These are phyloP conservation scores for Triplophysa rosa DNA, from an alignment of 2,113 vertebrate species.

Conservation along the genomic window DNA sequence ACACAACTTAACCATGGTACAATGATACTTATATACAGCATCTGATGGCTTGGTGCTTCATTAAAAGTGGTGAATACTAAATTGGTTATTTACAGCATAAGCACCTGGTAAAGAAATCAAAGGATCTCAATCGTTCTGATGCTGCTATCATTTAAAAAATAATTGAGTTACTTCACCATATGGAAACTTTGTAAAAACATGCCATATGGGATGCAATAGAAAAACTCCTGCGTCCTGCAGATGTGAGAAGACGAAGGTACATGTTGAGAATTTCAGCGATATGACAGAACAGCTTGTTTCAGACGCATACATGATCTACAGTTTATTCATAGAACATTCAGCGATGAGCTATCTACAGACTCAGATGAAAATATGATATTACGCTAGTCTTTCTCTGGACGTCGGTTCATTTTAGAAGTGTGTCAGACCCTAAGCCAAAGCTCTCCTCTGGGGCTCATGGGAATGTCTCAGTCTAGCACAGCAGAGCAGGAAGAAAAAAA, in stretches of 20 bases:
- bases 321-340: constrained; percentile 26
- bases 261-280: neutral
- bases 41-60: neutral
- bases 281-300: neutral
- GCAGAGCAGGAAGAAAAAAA: constrained; percentile 38
- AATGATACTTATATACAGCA: neutral
- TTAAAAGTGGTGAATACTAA: neutral
- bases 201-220: constrained; percentile 13
- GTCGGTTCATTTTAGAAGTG: constrained; percentile 41
- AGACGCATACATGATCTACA: neutral
- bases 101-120: neutral
- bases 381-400: constrained; percentile 42
- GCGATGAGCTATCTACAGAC: constrained; percentile 17
- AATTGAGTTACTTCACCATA: constrained; percentile 12
- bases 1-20: neutral
- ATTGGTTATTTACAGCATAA: neutral
- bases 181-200: constrained; percentile 15
- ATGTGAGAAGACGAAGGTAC: constrained; percentile 8
- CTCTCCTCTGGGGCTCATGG: constrained; percentile 41
- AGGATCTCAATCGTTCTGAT: neutral
- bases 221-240: neutral
- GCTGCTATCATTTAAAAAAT: neutral
- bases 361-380: constrained; percentile 39
- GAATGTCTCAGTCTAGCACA: constrained; percentile 32
- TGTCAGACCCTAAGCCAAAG: constrained; percentile 46